A percentile compares a stretch with the other conserved stretches of the same genome.
Conservation (phyloP, 2,113 vertebrate species). For the Caranx melampygus region DNA sequence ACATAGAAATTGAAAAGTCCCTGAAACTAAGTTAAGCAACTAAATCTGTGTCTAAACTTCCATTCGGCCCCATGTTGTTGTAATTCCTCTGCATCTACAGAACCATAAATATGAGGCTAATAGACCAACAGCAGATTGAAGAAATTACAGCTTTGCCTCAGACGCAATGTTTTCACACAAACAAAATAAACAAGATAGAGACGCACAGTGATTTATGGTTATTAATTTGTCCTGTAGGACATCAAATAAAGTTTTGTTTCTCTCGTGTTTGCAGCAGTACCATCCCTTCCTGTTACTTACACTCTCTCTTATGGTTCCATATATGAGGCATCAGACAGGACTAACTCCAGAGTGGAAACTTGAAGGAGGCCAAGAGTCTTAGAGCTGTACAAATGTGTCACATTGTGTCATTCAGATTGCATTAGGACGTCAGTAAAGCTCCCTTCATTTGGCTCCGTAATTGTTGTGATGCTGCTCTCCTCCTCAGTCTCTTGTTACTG, state of each 20-base stretch:
- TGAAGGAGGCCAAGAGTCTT: neutral
- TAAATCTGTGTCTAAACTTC: neutral
- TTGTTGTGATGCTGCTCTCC: constrained; percentile 17
- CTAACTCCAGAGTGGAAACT: neutral
- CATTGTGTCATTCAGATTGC: constrained; percentile 3
- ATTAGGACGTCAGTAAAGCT: constrained; percentile 12
- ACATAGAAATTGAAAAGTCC: neutral
- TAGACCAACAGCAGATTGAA: neutral
- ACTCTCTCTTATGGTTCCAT: neutral
- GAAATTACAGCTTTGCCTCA: neutral
- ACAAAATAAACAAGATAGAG: neutral
- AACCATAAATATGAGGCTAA: neutral
- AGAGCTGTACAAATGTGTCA: neutral
- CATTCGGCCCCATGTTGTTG: neutral
- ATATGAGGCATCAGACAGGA: neutral
- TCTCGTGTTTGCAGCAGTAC: neutral
- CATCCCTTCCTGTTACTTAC: neutral
- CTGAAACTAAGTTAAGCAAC: neutral
- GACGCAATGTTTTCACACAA: neutral
- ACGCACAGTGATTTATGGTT: neutral
- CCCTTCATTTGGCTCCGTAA: neutral
- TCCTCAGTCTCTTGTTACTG: constrained; percentile 28
- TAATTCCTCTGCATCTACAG: neutral
- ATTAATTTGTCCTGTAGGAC: neutral
- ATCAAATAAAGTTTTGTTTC: neutral